A percentile compares a stretch with the other conserved stretches of the same genome.
These are phyloP conservation scores for Crocidura indochinensis DNA, from an alignment of 2,797 vertebrate species.

Conservation along the genomic window DNA sequence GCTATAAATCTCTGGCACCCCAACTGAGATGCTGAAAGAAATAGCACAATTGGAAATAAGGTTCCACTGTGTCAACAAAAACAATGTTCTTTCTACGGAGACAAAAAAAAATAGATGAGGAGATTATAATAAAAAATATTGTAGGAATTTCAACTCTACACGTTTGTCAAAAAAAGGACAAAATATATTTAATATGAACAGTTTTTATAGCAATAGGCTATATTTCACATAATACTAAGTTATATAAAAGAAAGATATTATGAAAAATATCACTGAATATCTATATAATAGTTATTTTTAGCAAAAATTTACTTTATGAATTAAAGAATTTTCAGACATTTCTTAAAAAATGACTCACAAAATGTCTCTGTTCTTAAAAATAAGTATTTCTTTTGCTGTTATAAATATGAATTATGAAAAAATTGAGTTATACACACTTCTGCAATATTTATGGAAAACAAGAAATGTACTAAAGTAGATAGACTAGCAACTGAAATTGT, in stretches of 20 bases:
- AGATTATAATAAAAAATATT: slow-evolving; percentile 67
- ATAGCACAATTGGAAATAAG: slow-evolving; percentile 74
- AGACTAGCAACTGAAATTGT: too few relatives aligned
- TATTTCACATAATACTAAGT: slow-evolving; percentile 48
- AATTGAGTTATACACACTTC: too few relatives aligned
- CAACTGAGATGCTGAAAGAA: slow-evolving; percentile 69
- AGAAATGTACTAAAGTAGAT: too few relatives aligned
- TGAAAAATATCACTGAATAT: neutral
- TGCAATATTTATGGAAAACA: too few relatives aligned
- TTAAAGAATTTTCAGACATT: too few relatives aligned
- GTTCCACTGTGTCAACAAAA: slow-evolving; percentile 67
- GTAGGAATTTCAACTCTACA: slow-evolving; percentile 7
- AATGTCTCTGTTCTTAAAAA: too few relatives aligned
- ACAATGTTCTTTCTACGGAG: slow-evolving; percentile 28
- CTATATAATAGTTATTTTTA: neutral
- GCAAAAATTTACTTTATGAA: too few relatives aligned
- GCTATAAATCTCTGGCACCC: slow-evolving; percentile 75
- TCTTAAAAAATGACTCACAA: too few relatives aligned
- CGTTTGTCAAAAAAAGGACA: slow-evolving; percentile 36
- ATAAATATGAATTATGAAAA: too few relatives aligned
- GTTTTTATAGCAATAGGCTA: neutral
- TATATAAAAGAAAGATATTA: slow-evolving; percentile 28
- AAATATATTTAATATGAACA: slow-evolving; percentile 37
- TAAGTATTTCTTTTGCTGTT: too few relatives aligned
- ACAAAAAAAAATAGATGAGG: slow-evolving; percentile 66